Base-by-base conservation (phyloP, 2,888 invertebrate genomes). In the Lamproptera curius region DNA sequence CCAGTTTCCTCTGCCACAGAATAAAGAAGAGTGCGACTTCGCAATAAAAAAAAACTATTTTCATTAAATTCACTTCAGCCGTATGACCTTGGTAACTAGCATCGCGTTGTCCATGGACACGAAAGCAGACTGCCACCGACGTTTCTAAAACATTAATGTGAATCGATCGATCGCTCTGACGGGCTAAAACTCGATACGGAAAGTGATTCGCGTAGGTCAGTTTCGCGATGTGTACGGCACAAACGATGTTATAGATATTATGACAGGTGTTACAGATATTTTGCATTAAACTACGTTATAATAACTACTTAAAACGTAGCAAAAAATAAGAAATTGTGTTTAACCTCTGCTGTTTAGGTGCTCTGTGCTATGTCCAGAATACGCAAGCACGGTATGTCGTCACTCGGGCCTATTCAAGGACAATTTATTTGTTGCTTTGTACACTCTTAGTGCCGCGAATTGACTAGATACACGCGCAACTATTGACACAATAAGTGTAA, bases 371-470 rank as follows among this genome's bases (percentile, higher is more conserved):
- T 46, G 50, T 55, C 42, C 46, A 47, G 43, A 35, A 52, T 50
- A 55, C 54, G 53, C 56, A 53, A 51, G 54, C 54, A 52, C 51
- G 37, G 16, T 48, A 17, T 64, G 58, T 60, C 63, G 57, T 62
- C 58, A 60, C 34, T 28, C 40, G 46, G 57, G 54, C 55, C 58
- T 62, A 56, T 46, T 41, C 55, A 50, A 50, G 52, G 44, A 50
- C 52, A 46, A 46, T 46, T 55, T 52, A 55, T 54, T 48, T 46
- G 42, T 46, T 50, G 46, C 40, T 49, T 46, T 41, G 49, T 41
- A 55, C 46, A 46, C 52, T 23, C 49, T 50, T 37, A 52, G 39
- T 44, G 47, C 39, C 39, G 36, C 42, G 20, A 59, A 56, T 54
- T 48, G 45, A 53, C 44, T 57, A 46, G 37, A 17, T 52, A 57